Conservation (phyloP, 2,888 invertebrate genomes). For the Lycophotia porphyrea region DNA sequence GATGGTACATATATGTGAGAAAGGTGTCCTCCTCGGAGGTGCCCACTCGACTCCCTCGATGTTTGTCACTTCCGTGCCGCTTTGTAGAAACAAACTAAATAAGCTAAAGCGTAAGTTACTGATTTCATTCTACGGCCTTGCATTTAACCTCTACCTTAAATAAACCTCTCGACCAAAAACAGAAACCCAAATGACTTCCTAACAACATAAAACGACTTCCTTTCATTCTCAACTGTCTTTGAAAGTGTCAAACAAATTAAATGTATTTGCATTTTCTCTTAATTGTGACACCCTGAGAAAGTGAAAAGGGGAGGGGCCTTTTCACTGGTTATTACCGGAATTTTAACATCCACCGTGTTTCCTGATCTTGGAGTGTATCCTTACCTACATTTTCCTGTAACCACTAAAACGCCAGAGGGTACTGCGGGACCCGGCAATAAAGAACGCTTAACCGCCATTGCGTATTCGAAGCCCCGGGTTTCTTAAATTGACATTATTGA, state of each 20-base stretch:
- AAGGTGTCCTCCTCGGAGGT: no score
- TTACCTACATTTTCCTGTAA: conserved; percentile 26
- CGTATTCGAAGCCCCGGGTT: no score
- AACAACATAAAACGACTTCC: conserved; percentile 13
- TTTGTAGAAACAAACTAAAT: no score
- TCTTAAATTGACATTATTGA: no score
- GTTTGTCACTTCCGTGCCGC: no score
- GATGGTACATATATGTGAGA: no score
- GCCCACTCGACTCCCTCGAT: no score
- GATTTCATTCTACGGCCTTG: background rate
- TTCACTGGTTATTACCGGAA: conserved; percentile 48
- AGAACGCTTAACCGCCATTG: no score
- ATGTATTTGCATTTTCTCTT: conserved; percentile 37
- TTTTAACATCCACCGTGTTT: conserved; percentile 45
- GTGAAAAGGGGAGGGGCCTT: no score
- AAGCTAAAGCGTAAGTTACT: background rate
- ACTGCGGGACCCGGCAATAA: no score
- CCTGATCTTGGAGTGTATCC: conserved; percentile 48
- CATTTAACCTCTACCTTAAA: background rate
- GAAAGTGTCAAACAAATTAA: conserved; percentile 46
- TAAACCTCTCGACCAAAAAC: conserved; percentile 3
- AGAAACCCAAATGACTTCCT: conserved; percentile 24
- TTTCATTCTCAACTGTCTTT: conserved; percentile 6
- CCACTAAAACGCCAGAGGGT: no score
- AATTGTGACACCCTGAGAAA: conserved; percentile 39